Evolutionary conservation across 2,797 vertebrate genomes (phyloP), one percentile per base, ranked within the genome.

Genomic region (Anniella stebbinsi): DNA sequence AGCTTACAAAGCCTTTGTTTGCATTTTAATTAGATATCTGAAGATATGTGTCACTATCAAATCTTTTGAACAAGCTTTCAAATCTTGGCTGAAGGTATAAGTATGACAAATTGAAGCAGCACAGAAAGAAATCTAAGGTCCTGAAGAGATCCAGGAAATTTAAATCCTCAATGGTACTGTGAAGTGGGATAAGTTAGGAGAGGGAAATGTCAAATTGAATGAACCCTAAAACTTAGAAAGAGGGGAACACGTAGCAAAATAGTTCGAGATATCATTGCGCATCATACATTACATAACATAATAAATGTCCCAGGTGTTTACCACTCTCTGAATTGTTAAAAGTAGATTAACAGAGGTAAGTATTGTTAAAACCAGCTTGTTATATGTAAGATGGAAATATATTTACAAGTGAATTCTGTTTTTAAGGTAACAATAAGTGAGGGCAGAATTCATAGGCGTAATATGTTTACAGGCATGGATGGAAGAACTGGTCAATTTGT

Each of bases 351-450:
- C 23, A 66, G 10, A 21, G n/a, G 13, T 30, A 25, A 51, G 30
- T 67, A 38, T 36, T 77, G 12, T n/a, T 69, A 51, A 18, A 15
- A 41, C 38, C 89, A 83, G n/a, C 18, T 91, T 93, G 88, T 57
- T 72, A 80, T 2, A 87, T 38, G 89, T 84, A 89, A 81, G 28
- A 30, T 36, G 84, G n/a, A 4, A 38, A 75, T 12, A 63, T 80
- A 60, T 25, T n/a, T 3, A 1, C 1, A 30, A n/a, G 12, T 41
- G 30, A 66, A 25, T 87, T 80, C 0, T 51, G 54, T 88, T 36
- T 75, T 45, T 36, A 36, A 48, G 12, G 25, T 36, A 84, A 48
- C 30, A 78, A 80, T 63, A 38, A n/a, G 0, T 80, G 77, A 89
- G 38, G 2, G 67, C 3, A 0, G 67, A 72, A 81, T 60, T 78